Percentiles rank a stretch among this genome's conserved stretches.
phyloP scores from a whole-genome alignment of 1,140 invertebrate species.

The Nixonia krombeini region DNA sequence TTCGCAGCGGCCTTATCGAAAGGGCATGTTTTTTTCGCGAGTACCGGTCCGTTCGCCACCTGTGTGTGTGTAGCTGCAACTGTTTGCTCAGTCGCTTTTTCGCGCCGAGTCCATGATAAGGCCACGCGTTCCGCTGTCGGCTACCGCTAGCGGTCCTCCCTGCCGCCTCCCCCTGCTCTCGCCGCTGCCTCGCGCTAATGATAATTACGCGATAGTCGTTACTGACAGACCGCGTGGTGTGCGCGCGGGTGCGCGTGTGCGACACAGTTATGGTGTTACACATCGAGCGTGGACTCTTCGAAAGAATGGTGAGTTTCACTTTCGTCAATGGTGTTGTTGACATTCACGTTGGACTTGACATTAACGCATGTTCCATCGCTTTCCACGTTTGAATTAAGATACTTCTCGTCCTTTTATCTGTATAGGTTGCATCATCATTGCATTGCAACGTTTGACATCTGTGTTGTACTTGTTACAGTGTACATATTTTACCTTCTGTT shows the following conservation, averaged over 20 bases:
- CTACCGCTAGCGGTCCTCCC: slow-evolving; percentile 3
- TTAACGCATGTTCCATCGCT: too few relatives aligned
- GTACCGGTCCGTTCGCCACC: slow-evolving; percentile 52
- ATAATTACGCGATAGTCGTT: slow-evolving; percentile 58
- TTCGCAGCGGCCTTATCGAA: slow-evolving; percentile 18
- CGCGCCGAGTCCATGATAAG: slow-evolving; percentile 47
- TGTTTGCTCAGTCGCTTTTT: slow-evolving; percentile 60
- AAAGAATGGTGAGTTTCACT: slow-evolving; percentile 30
- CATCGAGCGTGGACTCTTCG: slow-evolving; percentile 23
- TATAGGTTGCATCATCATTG: too few relatives aligned
- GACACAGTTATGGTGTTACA: slow-evolving; percentile 33
- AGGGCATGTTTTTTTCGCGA: slow-evolving; percentile 10
- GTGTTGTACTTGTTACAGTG: too few relatives aligned
- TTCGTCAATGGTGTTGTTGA: neutral
- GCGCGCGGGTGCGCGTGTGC: slow-evolving; percentile 41
- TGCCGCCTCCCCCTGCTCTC: slow-evolving; percentile 23
- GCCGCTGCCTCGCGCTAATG: slow-evolving; percentile 52
- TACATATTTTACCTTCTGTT: too few relatives aligned
- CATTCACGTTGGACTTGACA: neutral
- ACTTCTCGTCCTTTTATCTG: too few relatives aligned
- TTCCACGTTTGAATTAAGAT: too few relatives aligned
- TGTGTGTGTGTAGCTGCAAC: slow-evolving; percentile 64
- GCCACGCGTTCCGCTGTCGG: slow-evolving; percentile 42
- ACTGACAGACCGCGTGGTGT: slow-evolving; percentile 29
- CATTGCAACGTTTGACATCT: too few relatives aligned